Evolutionary conservation across 1,140 invertebrate species (phyloP).

Genomic region (Coptotermes formosanus): DNA sequence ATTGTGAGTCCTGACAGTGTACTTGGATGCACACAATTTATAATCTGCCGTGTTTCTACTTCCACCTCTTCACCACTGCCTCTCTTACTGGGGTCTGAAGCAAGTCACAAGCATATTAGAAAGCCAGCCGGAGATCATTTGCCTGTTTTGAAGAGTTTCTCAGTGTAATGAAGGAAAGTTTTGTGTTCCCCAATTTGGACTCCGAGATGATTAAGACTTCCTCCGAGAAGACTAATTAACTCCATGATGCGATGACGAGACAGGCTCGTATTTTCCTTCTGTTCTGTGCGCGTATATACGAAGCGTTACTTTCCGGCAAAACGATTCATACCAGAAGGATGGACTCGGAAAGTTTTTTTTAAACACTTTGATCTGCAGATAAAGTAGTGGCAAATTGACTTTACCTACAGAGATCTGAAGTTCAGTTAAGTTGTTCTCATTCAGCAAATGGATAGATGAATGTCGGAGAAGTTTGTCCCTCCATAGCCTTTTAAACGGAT

Average conservation of each 20-base stretch:
- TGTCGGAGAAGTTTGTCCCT: too few relatives aligned
- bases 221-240: neutral
- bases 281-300: neutral
- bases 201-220: neutral
- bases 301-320: too few relatives aligned
- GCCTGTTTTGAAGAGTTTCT: neutral
- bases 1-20: neutral
- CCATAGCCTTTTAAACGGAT: too few relatives aligned
- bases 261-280: neutral
- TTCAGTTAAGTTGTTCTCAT: too few relatives aligned
- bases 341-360: too few relatives aligned
- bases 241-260: neutral
- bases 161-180: neutral
- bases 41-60: neutral
- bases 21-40: constrained; percentile 1
- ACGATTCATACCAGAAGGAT: too few relatives aligned
- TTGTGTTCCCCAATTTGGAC: neutral
- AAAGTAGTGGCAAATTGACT: too few relatives aligned
- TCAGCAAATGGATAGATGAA: too few relatives aligned
- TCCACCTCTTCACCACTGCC: neutral
- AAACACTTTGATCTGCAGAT: too few relatives aligned
- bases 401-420: too few relatives aligned
- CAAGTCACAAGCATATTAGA: neutral
- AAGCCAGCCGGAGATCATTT: neutral
- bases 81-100: neutral